A percentile compares a stretch with the other conserved stretches of the same genome.
These are phyloP conservation scores for Littorina saxatilis DNA, from an alignment of 1,140 invertebrate genomes.

Conservation along the genomic window DNA sequence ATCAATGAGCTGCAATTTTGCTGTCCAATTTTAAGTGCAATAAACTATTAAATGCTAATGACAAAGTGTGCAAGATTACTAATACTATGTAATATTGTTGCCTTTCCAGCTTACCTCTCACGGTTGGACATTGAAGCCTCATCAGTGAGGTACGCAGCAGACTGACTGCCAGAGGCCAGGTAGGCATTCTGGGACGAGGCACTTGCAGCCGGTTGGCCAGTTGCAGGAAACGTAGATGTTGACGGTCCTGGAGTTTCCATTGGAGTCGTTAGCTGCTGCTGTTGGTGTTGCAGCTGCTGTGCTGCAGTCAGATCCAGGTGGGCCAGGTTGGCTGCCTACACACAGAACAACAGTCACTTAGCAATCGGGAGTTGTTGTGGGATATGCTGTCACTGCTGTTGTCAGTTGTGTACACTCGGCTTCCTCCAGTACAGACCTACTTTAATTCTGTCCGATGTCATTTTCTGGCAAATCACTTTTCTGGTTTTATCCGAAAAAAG, in stretches of 20 bases:
- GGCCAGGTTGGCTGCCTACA: slow-evolving; percentile 63
- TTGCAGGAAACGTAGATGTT: neutral
- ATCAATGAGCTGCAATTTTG: too few species aligned
- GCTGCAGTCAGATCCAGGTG: slow-evolving; percentile 67
- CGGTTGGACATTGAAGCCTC: slow-evolving; percentile 60
- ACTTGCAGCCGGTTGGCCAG: neutral
- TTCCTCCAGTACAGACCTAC: too few species aligned
- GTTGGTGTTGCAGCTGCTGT: slow-evolving; percentile 59
- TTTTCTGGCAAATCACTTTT: too few species aligned
- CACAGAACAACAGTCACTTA: slow-evolving; percentile 6
- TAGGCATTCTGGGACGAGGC: slow-evolving; percentile 33
- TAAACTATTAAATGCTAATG: too few species aligned
- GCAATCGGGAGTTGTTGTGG: neutral
- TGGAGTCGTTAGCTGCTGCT: neutral
- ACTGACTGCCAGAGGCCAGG: slow-evolving; percentile 48
- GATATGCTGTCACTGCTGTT: neutral
- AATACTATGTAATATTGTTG: too few species aligned
- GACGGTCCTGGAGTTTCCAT: neutral
- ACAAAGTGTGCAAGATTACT: too few species aligned
- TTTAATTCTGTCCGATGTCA: too few species aligned
- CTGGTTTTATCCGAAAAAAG: too few species aligned
- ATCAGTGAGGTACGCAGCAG: slow-evolving; percentile 51
- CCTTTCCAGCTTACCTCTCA: slow-evolving; percentile 62
- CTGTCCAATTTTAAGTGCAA: too few species aligned
- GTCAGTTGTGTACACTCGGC: neutral